phyloP scores from a whole-genome alignment of 2,113 vertebrate genomes.

The Phyllostomus discolor region DNA sequence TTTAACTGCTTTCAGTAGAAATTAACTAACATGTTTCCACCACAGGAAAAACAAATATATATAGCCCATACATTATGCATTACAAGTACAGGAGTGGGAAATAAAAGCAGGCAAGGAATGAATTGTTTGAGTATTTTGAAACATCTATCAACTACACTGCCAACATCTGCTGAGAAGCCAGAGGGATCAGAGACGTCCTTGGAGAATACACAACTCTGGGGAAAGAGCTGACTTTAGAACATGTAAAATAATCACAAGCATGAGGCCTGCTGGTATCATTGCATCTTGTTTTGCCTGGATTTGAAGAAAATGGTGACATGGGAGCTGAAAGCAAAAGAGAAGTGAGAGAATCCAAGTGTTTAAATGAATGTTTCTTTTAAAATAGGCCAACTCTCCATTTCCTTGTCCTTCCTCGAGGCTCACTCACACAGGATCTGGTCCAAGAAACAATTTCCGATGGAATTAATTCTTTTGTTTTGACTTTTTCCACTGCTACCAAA shows the following conservation, averaged over 20 bases:
- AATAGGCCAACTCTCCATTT: constrained; percentile 16
- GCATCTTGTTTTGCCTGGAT: constrained; percentile 34
- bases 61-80: neutral
- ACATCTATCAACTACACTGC: neutral
- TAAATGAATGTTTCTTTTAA: constrained; percentile 23
- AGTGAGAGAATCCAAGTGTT: constrained; percentile 23
- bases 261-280: neutral
- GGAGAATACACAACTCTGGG: neutral
- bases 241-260: neutral
- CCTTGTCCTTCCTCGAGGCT: neutral
- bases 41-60: constrained; percentile 34
- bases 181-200: neutral
- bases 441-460: constrained; percentile 43
- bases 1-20: constrained; percentile 6
- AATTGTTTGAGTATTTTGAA: constrained; percentile 26
- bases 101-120: constrained; percentile 32
- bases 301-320: constrained; percentile 47
- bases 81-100: constrained; percentile 37
- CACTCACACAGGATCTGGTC: neutral
- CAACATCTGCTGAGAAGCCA: constrained; percentile 36
- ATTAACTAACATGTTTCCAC: constrained; percentile 19
- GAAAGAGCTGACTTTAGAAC: neutral
- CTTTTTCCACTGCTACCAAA: constrained; percentile 28
- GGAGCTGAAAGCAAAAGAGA: neutral
- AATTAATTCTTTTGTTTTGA: constrained; percentile 52